Conservation (phyloP, 2,888 invertebrate genomes). For the Microplitis manilae region DNA sequence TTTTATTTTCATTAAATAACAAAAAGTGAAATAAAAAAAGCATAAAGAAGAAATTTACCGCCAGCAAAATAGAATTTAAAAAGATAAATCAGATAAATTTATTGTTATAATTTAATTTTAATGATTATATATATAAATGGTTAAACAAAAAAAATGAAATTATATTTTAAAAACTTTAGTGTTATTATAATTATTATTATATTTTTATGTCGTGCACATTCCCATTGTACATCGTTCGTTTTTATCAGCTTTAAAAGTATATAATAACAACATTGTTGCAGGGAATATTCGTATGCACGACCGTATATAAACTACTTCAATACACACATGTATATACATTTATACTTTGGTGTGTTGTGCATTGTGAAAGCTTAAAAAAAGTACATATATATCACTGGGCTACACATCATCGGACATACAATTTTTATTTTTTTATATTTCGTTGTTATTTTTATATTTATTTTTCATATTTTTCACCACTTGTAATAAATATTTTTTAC, state of each 20-base stretch:
- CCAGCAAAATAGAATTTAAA: neutral
- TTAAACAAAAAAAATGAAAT: neutral
- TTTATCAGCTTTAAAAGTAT: constrained; percentile 12
- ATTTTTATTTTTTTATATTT: neutral
- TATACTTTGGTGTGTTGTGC: neutral
- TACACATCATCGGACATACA: constrained; percentile 15
- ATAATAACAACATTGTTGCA: constrained; percentile 14
- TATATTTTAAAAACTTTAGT: neutral
- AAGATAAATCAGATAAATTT: neutral
- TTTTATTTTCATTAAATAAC: too few species aligned
- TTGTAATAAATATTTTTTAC: constrained; percentile 28
- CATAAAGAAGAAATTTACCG: neutral
- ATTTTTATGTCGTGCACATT: neutral
- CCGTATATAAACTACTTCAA: neutral
- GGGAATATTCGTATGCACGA: constrained; percentile 28
- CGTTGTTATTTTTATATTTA: neutral
- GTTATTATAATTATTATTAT: neutral
- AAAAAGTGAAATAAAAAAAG: neutral
- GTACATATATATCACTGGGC: neutral
- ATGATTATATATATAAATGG: neutral
- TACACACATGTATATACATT: neutral
- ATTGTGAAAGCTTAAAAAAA: constrained; percentile 4
- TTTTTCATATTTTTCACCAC: constrained; percentile 2
- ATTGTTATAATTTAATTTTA: neutral
- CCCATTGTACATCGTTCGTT: neutral